Evolutionary conservation across 2,797 vertebrate species (phyloP), one percentile per base, ranked within the genome.

Genomic region (Rhinella marina): DNA sequence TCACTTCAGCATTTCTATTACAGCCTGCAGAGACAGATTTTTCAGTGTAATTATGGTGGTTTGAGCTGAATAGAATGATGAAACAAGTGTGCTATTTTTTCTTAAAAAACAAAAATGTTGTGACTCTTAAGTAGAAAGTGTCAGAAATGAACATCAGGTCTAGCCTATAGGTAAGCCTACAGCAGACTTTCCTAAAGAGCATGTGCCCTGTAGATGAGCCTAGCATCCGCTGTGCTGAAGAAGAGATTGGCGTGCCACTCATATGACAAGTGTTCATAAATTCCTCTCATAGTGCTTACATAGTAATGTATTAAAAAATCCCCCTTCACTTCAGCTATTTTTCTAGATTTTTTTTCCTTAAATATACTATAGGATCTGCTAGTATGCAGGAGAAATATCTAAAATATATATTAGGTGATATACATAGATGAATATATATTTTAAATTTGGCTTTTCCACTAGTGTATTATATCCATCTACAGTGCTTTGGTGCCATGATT

Each of bases 401-500:
- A 75, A 50, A 1, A 48, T 50, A 75, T 75, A 75, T 48, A 59
- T 56, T 13, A 14, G 14, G 54, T 16, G 13, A 41, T 41, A 41
- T 41, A 41, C 41, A 21, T 21, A 9, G 12, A 77, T 77, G 73
- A 52, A n/a, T 77, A 23, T n/a, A 54, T 25, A n/a, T 23, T 86
- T 32, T 27, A 11, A 68, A 50, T 76, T 77, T 88, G 61, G 78
- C 56, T 66, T 84, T 50, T 59, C 56, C 21, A 29, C 62, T 83
- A 56, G 50, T 81, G 64, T 56, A 68, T 61, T 89, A 27, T 77
- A 61, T 86, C 61, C 54, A 12, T 48, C 29, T 86, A 14, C 17
- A 72, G 16, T 86, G 72, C 68, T 77, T 86, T 78, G 80, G 78
- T 82, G 17, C 83, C 21, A 85, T 85, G 82, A 88, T 88, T 76